A percentile compares a stretch with the other conserved stretches of the same genome.
These are phyloP conservation scores for Suncus etruscus DNA, from an alignment of 2,113 vertebrate genomes.

Conservation along the genomic window DNA sequence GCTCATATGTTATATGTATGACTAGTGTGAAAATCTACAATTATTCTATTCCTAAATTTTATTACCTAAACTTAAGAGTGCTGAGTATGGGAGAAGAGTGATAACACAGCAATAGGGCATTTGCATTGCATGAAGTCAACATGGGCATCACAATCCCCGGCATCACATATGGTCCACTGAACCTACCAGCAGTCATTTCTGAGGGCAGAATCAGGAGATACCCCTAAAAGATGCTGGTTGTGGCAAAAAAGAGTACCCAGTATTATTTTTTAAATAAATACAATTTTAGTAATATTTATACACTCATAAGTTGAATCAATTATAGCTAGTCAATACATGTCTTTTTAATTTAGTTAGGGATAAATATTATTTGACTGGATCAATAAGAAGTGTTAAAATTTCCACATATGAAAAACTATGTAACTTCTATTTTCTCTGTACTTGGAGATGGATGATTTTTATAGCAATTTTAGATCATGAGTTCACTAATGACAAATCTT, in stretches of 20 bases:
- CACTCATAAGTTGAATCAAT: not conserved
- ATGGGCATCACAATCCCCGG: too few species aligned
- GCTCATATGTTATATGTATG: not conserved
- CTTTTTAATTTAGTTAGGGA: not conserved
- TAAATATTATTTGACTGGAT: not conserved
- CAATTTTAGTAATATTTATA: not conserved
- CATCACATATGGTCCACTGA: too few species aligned
- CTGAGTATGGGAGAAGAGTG: too few species aligned
- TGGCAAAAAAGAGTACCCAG: too few species aligned
- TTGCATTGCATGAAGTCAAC: too few species aligned
- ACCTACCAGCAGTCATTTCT: too few species aligned
- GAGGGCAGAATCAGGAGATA: too few species aligned
- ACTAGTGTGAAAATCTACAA: not conserved
- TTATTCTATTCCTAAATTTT: not conserved
- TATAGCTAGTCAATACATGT: not conserved
- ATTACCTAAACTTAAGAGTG: too few species aligned
- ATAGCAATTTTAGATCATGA: not conserved
- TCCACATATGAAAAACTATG: not conserved
- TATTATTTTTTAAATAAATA: too few species aligned
- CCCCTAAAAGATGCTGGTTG: too few species aligned
- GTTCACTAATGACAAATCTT: not conserved
- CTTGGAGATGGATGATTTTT: not conserved
- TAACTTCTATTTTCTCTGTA: not conserved
- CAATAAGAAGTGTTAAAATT: not conserved
- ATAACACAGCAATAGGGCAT: too few species aligned